Conservation (phyloP, 2,797 vertebrate species). For the Loris lydekkerianus region DNA sequence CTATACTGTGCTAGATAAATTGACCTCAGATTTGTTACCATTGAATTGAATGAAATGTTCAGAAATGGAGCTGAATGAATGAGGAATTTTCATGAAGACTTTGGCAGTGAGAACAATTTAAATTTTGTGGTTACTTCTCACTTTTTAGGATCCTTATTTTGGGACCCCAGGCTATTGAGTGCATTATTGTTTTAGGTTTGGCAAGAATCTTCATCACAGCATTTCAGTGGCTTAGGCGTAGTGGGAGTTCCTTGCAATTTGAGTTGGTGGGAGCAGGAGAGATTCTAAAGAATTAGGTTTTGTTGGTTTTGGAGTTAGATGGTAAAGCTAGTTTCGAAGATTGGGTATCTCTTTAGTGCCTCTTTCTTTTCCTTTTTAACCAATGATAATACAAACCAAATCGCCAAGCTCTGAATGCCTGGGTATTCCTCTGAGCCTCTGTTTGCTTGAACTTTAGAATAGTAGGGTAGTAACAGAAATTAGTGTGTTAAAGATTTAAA, state of each 20-base stretch:
- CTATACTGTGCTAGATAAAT: slow-evolving; percentile 60
- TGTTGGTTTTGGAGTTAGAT: not conserved
- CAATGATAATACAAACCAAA: not conserved
- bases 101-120: slow-evolving; percentile 61
- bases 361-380: slow-evolving; percentile 54
- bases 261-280: slow-evolving; percentile 29
- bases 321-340: not conserved
- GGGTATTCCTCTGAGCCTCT: slow-evolving; percentile 14
- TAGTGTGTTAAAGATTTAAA: slow-evolving; percentile 62
- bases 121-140: not conserved
- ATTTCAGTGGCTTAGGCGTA: not conserved
- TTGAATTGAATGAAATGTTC: slow-evolving; percentile 76
- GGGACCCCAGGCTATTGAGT: not conserved
- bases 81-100: slow-evolving; percentile 64
- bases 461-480: slow-evolving; percentile 50
- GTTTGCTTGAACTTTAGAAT: slow-evolving; percentile 6
- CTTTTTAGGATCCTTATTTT: slow-evolving; percentile 38
- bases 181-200: slow-evolving; percentile 57
- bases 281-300: not conserved
- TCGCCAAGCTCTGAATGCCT: not conserved
- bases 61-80: slow-evolving; percentile 63
- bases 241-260: slow-evolving; percentile 33
- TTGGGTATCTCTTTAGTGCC: not conserved
- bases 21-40: slow-evolving; percentile 78
- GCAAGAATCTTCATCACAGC: slow-evolving; percentile 27